phyloP scores from a whole-genome alignment of 2,888 invertebrate species.

The Drosophila suboccidentalis region DNA sequence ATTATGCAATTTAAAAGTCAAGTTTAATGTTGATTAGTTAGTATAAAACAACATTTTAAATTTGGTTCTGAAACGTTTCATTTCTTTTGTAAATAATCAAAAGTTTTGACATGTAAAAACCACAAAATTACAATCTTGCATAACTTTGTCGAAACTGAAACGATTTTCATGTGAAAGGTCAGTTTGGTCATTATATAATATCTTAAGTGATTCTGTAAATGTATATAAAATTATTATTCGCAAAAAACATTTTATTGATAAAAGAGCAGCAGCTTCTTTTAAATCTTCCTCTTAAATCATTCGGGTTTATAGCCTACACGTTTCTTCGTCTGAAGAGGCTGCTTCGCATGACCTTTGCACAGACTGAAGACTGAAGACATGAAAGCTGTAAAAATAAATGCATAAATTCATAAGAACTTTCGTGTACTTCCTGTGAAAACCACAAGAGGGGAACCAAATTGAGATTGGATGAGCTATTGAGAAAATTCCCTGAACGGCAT shows the following conservation, averaged over 20 bases:
- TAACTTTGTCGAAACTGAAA: too few species aligned
- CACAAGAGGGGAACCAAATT: not conserved
- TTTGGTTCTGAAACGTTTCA: not conserved
- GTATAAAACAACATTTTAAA: not conserved
- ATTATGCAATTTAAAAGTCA: too few species aligned
- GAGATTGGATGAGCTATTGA: slow-evolving; percentile 29
- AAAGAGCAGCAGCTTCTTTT: not conserved
- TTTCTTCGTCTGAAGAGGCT: not conserved
- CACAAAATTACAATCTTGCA: too few species aligned
- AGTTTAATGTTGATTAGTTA: not conserved
- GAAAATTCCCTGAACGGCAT: slow-evolving; percentile 36
- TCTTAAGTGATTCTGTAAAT: not conserved
- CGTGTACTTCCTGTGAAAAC: slow-evolving; percentile 39
- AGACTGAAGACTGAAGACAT: not conserved
- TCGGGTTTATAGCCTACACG: not conserved
- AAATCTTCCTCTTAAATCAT: not conserved
- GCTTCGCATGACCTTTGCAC: slow-evolving; percentile 9
- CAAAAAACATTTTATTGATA: not conserved
- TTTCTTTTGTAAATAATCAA: too few species aligned
- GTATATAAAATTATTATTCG: not conserved
- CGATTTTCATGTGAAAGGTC: not conserved
- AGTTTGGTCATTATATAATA: not conserved
- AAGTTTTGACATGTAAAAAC: too few species aligned
- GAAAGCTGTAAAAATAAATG: slow-evolving; percentile 13
- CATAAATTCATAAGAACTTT: slow-evolving; percentile 21